These are phyloP conservation scores for Campoletis sonorensis DNA, from an alignment of 1,140 invertebrate genomes.

Conservation along the genomic window DNA sequence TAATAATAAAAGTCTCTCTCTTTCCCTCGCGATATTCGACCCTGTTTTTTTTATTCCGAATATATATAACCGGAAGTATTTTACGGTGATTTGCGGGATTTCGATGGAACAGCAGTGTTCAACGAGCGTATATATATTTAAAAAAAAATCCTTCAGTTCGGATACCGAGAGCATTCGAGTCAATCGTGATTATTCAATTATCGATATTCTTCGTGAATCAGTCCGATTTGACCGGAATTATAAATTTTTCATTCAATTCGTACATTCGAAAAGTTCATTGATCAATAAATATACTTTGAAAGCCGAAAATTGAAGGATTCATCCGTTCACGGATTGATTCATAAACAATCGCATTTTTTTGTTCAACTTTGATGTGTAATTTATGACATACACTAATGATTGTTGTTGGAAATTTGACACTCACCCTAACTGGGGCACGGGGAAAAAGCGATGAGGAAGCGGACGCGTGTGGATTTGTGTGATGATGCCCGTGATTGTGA, in stretches of 20 bases:
- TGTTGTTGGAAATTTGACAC: slow-evolving; percentile 48
- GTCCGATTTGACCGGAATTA: no score
- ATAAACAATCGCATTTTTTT: background rate
- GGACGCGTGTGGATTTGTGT: slow-evolving; percentile 61
- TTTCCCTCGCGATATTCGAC: background rate
- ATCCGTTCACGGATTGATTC: background rate
- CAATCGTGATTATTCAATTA: slow-evolving; percentile 31
- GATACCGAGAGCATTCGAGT: slow-evolving; percentile 24
- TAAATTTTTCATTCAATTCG: no score
- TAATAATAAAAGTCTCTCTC: slow-evolving; percentile 3
- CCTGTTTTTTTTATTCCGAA: background rate
- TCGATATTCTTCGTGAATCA: slow-evolving; percentile 34
- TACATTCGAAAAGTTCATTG: no score
- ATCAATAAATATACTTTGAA: no score
- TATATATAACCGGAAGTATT: slow-evolving; percentile 17
- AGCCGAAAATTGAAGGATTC: no score
- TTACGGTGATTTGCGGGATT: background rate
- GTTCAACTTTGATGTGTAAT: background rate
- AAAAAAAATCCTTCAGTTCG: slow-evolving; percentile 8
- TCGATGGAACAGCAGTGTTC: background rate
- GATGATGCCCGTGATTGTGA: slow-evolving; percentile 63
- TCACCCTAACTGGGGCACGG: slow-evolving; percentile 71
- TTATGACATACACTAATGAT: no score
- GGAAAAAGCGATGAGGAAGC: slow-evolving; percentile 62
- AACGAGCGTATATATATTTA: background rate